Percentiles rank a stretch among this genome's conserved stretches.
phyloP scores from a whole-genome alignment of 2,113 vertebrate species.

The Micronycteris hirsuta region DNA sequence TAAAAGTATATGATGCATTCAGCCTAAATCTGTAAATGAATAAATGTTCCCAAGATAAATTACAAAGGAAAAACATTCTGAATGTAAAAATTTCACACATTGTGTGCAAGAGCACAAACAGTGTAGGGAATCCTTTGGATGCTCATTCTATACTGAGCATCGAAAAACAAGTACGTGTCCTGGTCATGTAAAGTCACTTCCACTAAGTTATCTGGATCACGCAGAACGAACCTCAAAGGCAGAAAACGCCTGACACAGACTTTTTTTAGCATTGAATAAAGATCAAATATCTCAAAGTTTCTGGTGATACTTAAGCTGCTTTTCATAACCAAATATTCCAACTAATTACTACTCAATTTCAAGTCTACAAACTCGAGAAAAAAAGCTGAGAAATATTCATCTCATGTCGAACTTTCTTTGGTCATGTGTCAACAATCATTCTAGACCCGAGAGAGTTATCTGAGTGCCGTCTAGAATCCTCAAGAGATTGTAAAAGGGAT shows the following conservation, averaged over 20 bases:
- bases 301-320: background rate
- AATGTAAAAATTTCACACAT: background rate
- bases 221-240: background rate
- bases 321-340: background rate
- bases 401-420: background rate
- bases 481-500: background rate
- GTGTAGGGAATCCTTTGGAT: background rate
- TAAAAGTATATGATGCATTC: constrained; percentile 1
- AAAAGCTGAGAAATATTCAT: background rate
- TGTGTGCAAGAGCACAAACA: background rate
- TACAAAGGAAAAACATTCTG: constrained; percentile 23
- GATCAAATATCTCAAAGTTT: background rate
- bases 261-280: background rate
- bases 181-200: background rate
- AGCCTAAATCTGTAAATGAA: background rate
- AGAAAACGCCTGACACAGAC: background rate
- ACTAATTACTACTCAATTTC: background rate
- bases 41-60: constrained; percentile 30
- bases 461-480: background rate
- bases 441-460: background rate
- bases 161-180: background rate
- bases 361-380: background rate
- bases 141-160: background rate
- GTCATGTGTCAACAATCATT: background rate
- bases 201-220: background rate